phyloP scores from a whole-genome alignment of 2,888 invertebrate species.

The Syrista parreyssii region DNA sequence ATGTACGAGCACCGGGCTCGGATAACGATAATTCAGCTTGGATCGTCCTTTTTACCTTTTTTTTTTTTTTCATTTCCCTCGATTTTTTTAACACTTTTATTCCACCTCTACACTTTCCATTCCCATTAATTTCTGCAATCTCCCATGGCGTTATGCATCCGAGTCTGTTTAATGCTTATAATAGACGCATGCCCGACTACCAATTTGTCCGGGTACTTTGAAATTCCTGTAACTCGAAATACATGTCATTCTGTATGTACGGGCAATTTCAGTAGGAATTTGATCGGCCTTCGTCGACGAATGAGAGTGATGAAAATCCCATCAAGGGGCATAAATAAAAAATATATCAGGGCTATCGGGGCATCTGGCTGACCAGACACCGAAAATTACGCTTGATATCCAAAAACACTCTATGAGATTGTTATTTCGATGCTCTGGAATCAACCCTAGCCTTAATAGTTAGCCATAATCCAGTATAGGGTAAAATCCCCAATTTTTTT shows the following conservation, averaged over 20 bases:
- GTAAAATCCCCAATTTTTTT: neutral
- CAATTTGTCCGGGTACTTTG: neutral
- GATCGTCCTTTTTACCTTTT: constrained; percentile 39
- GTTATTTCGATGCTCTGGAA: constrained; percentile 39
- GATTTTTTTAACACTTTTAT: constrained; percentile 17
- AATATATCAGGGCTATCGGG: constrained; percentile 42
- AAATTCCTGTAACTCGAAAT: neutral
- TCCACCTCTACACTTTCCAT: constrained; percentile 5
- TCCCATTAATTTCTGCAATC: neutral
- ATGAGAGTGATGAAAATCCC: constrained; percentile 51
- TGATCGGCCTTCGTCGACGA: neutral
- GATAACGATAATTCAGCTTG: constrained; percentile 59
- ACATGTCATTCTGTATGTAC: neutral
- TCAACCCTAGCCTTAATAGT: neutral
- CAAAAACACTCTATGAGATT: constrained; percentile 57
- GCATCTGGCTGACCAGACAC: constrained; percentile 53
- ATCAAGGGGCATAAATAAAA: constrained; percentile 57
- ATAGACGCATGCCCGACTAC: neutral
- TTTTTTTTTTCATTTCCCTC: constrained; percentile 22
- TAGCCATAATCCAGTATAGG: neutral
- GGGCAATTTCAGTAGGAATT: neutral
- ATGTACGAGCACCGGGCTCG: constrained; percentile 27
- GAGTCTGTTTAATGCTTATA: neutral
- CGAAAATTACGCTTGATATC: constrained; percentile 51
- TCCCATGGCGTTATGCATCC: neutral